Conservation (phyloP, 2,797 vertebrate genomes). For the Balearica regulorum region DNA sequence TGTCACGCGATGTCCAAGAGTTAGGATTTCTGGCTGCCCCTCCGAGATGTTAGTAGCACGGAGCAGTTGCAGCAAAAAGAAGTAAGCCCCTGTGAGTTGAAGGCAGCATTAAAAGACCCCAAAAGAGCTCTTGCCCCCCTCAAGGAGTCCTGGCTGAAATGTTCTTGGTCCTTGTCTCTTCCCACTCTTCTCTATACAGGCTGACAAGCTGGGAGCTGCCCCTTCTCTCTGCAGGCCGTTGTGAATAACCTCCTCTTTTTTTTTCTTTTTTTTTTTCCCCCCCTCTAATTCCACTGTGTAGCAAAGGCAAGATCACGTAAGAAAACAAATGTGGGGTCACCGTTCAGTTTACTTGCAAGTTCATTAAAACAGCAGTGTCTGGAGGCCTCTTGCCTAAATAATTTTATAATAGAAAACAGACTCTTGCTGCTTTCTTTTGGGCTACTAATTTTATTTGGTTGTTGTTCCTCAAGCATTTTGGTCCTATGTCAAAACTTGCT, state of each 20-base stretch:
- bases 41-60: accelerated
- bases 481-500: slow-evolving; percentile 62
- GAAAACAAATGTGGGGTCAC: slow-evolving; percentile 11
- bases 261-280: no score
- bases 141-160: neutral
- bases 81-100: neutral
- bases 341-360: neutral
- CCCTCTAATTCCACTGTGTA: neutral
- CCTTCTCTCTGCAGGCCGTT: neutral
- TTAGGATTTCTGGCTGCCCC: neutral
- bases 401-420: slow-evolving; percentile 69
- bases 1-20: neutral
- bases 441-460: slow-evolving; percentile 73
- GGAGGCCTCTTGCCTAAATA: slow-evolving; percentile 43
- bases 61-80: neutral
- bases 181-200: neutral
- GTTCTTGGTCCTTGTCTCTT: neutral
- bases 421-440: slow-evolving; percentile 54
- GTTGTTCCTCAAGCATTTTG: slow-evolving; percentile 63
- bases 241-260: neutral
- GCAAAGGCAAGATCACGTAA: neutral
- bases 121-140: neutral
- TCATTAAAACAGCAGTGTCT: slow-evolving; percentile 3
- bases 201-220: neutral
- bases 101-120: neutral